A percentile compares a stretch with the other conserved stretches of the same genome.
Evolutionary conservation across 1,140 invertebrate genomes (phyloP).

Genomic region (Steinernema feltiae): DNA sequence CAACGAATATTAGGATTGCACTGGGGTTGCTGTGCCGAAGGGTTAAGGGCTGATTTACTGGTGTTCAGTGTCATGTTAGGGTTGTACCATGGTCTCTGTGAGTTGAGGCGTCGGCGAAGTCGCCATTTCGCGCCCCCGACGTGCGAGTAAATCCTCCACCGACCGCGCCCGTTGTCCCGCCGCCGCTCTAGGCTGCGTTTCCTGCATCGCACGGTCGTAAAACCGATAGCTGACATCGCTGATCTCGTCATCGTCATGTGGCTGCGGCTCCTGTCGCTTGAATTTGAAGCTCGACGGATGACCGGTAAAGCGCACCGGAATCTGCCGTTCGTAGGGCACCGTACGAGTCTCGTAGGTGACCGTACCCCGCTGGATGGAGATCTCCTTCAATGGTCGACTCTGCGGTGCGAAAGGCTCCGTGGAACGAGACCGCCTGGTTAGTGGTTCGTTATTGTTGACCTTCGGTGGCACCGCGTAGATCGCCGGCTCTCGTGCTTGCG

Average conservation of each 20-base stretch:
- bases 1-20: slow-evolving; percentile 54
- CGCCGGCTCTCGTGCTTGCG: background rate
- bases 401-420: background rate
- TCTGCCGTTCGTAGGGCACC: background rate
- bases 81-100: slow-evolving; percentile 70
- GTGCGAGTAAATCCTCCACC: slow-evolving; percentile 34
- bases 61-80: slow-evolving; percentile 58
- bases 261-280: slow-evolving; percentile 12
- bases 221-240: slow-evolving; percentile 31
- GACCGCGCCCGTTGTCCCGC: too few relatives aligned
- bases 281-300: slow-evolving; percentile 5
- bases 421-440: slow-evolving; percentile 1
- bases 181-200: too few relatives aligned
- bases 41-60: background rate
- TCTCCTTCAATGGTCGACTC: background rate
- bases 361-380: background rate
- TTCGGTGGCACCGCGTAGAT: slow-evolving; percentile 7
- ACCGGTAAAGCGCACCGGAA: background rate
- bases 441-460: background rate
- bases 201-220: slow-evolving; percentile 33
- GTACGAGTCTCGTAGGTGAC: slow-evolving; percentile 3
- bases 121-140: slow-evolving; percentile 28
- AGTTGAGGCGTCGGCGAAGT: slow-evolving; percentile 25
- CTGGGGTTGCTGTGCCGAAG: too few relatives aligned
- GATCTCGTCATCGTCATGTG: slow-evolving; percentile 23